phyloP scores from a whole-genome alignment of 2,888 invertebrate species.

The Criorhina ranunculi region DNA sequence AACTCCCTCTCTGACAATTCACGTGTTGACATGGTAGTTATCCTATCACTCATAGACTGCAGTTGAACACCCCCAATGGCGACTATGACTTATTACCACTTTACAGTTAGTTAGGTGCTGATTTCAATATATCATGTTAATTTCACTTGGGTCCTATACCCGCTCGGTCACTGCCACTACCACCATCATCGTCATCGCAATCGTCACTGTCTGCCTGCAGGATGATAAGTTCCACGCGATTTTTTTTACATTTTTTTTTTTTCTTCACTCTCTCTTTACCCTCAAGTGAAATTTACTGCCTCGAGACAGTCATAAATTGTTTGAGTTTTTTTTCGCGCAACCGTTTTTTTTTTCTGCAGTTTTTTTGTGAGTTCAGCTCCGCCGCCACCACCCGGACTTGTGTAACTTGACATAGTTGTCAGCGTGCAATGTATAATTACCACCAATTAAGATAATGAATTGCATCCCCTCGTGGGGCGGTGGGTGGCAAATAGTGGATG shows the following conservation, averaged over 20 bases:
- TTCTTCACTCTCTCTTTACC: conserved; percentile 21
- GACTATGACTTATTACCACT: conserved; percentile 56
- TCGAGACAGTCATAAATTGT: conserved; percentile 76
- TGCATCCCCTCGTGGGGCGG: conserved; percentile 78
- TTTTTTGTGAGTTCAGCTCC: conserved; percentile 12
- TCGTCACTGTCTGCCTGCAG: conserved; percentile 60
- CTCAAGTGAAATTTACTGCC: conserved; percentile 71
- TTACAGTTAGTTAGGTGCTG: conserved; percentile 64
- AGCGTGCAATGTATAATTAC: conserved; percentile 83
- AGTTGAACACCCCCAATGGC: conserved; percentile 30
- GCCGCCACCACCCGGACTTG: conserved; percentile 44
- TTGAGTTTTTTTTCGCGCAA: conserved; percentile 42
- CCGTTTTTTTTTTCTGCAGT: conserved; percentile 47
- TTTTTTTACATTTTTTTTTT: too few relatives aligned
- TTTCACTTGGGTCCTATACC: conserved; percentile 55
- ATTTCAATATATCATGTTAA: conserved; percentile 73
- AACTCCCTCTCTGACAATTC: neutral
- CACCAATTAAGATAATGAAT: conserved; percentile 84
- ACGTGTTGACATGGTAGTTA: conserved; percentile 11
- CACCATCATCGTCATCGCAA: neutral
- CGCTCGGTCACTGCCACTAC: neutral
- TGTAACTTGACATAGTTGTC: conserved; percentile 82
- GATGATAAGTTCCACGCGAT: conserved; percentile 71
- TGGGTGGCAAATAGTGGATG: conserved; percentile 77
- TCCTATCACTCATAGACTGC: conserved; percentile 18